Base-by-base conservation (phyloP, 2,113 vertebrate genomes). In the Myiozetetes cayanensis region DNA sequence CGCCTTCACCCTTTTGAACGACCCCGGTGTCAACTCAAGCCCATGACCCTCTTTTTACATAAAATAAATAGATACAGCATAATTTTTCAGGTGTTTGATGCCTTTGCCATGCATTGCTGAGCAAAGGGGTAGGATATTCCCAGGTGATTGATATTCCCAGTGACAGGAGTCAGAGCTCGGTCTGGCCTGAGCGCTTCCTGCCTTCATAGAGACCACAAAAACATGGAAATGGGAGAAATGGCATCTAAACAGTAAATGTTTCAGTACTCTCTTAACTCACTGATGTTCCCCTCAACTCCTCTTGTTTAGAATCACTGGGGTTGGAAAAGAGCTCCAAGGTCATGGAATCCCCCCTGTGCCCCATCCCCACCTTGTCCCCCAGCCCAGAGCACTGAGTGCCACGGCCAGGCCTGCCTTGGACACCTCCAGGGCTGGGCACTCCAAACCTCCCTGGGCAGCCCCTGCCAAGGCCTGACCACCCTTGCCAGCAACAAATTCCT, bases 201-300 rank as follows among this genome's bases (percentile, higher is more conserved):
- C 66, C 72, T 21, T 59, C 37, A 6, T 5, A 65, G 53, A 76
- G 93, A 76, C 46, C 68, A 89, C 2, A 47, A 3, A 55, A 92
- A 39, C 11, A 75, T 3, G 47, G 28, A 83, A 86, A 73, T 89
- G 21, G 56, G 86, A 77, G 19, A 70, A 88, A 71, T 44, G 6
- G 8, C 55, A 37, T 15, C 33, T n/a, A 83, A 90, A n/a, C 13
- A 30, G 6, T 25, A 46, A 24, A 59, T 24, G 30, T 30, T 68
- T 30, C 76, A 33, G 43, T 17, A 6, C 7, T 17, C 27, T 43
- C 6, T 49, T 14, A 35, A 7, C 49, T 89, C 76, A 27, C 7
- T 16, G 28, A 30, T 0, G 1, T 37, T 39, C n/a, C 31, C 46
- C 39, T 8, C 1, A 0, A 14, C 24, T 61, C 23, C 23, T 63